Base-by-base conservation (phyloP, 2,113 vertebrate genomes). In the Phyllostomus discolor region DNA sequence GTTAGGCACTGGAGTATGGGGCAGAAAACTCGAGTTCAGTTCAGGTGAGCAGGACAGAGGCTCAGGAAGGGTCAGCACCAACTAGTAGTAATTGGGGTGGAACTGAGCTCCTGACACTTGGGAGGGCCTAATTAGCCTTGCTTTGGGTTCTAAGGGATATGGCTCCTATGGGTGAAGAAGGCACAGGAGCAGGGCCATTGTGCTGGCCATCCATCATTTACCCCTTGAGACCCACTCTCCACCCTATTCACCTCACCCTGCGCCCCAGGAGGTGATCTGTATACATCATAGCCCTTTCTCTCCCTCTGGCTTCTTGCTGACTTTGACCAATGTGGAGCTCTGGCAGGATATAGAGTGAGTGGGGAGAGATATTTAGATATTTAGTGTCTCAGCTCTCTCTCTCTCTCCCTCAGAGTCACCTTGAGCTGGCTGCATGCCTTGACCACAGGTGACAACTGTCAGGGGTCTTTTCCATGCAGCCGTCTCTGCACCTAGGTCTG, bases 241-340 rank as follows among this genome's bases (percentile, higher is more conserved):
- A 10, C 22, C 7, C 20, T 38, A 4, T 50, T 10, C 16, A 17
- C 33, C 10, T 28, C 6, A 16, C 5, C 17, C 20, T 38, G 10
- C 26, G 5, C 35, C 72, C n/a, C 0, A 0, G 38, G 31, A 43
- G 59, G 35, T 19, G 24, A 31, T 35, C 20, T 15, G 1, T 6
- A 31, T 26, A 5, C 1, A 6, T 43, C 81, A 4, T 0, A 11
- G 38, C 59, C 26, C 20, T 5, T 3, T n/a, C 4, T 31, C 4
- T 3, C 62, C 9, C 8, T 46, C 69, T 57, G 24, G 64, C 82
- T 89, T 91, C 52, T 88, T 66, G 33, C 17, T 79, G 87, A 43
- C 43, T 57, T 9, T 91, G 52, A 22, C 78, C 38, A 7, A 0
- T 52, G 38, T 59, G 66, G 31, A 76, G 76, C 33, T 70, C 62